phyloP scores from a whole-genome alignment of 2,113 vertebrate genomes.

The Larimichthys crocea region DNA sequence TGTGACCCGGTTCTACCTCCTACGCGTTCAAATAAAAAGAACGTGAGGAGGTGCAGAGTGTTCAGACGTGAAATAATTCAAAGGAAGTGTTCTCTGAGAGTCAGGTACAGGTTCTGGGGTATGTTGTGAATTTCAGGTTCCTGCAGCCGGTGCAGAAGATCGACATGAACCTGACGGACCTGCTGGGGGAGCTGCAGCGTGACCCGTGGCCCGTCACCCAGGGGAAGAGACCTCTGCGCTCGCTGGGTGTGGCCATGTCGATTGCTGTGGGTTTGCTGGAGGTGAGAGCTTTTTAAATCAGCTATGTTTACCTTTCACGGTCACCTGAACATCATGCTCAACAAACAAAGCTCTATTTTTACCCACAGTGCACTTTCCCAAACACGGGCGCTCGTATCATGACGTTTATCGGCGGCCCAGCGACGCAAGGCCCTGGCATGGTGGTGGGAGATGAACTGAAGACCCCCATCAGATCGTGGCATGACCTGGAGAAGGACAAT shows the following conservation, averaged over 20 bases:
- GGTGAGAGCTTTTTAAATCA: conserved; percentile 76
- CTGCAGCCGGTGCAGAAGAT: conserved; percentile 97
- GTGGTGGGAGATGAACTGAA: conserved; percentile 98
- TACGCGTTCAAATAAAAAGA: too few relatives aligned
- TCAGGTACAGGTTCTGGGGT: too few relatives aligned
- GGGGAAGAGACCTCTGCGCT: conserved; percentile 94
- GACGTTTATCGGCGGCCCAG: conserved; percentile 98
- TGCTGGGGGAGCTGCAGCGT: conserved; percentile 95
- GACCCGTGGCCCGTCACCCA: conserved; percentile 98
- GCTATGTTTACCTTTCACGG: neutral
- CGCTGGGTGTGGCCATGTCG: conserved; percentile 95
- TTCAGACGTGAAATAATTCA: too few relatives aligned
- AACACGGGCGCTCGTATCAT: conserved; percentile 96
- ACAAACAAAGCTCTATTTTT: neutral
- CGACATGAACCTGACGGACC: conserved; percentile 99
- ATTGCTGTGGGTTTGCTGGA: conserved; percentile 97
- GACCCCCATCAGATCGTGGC: conserved; percentile 96
- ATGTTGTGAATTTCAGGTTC: conserved; percentile 82
- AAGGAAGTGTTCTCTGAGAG: neutral
- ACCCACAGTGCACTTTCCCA: conserved; percentile 92
- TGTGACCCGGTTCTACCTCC: too few relatives aligned
- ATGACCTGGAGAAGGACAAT: conserved; percentile 98
- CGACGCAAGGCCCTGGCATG: conserved; percentile 97
- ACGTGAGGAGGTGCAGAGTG: too few relatives aligned
- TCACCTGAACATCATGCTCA: neutral